Percentiles rank a stretch among this genome's conserved stretches.
Evolutionary conservation across 2,797 vertebrate genomes (phyloP).

Genomic region (Psittacula echo): DNA sequence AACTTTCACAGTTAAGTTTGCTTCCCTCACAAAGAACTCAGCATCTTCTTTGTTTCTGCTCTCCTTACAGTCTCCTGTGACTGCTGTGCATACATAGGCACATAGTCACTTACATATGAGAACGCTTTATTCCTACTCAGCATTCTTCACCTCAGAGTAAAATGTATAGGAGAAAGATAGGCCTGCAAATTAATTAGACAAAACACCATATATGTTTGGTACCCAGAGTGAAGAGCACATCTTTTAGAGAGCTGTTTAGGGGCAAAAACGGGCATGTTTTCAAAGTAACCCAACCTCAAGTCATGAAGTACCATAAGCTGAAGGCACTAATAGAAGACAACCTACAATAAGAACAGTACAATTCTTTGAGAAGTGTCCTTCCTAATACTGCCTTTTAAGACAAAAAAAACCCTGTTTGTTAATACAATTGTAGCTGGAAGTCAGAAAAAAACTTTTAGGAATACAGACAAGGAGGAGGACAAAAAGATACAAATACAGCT

Average conservation of each 20-base stretch:
- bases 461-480: not conserved
- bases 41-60: not conserved
- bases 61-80: not conserved
- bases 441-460: not conserved
- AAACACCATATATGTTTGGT: not conserved
- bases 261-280: not conserved
- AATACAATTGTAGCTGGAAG: not conserved
- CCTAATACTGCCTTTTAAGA: not conserved
- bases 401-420: not conserved
- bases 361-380: not conserved
- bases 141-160: not conserved
- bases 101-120: accelerated
- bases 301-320: not conserved
- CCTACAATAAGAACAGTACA: not conserved
- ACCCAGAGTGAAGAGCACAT: not conserved
- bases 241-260: not conserved
- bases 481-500: not conserved
- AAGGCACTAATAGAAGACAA: not conserved
- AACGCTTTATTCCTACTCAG: not conserved
- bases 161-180: not conserved
- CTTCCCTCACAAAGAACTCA: not conserved
- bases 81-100: not conserved
- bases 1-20: not conserved
- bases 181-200: not conserved
- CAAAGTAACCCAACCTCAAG: not conserved